These are phyloP conservation scores for Habrosyne pyritoides DNA, from an alignment of 2,888 invertebrate genomes.

Conservation along the genomic window DNA sequence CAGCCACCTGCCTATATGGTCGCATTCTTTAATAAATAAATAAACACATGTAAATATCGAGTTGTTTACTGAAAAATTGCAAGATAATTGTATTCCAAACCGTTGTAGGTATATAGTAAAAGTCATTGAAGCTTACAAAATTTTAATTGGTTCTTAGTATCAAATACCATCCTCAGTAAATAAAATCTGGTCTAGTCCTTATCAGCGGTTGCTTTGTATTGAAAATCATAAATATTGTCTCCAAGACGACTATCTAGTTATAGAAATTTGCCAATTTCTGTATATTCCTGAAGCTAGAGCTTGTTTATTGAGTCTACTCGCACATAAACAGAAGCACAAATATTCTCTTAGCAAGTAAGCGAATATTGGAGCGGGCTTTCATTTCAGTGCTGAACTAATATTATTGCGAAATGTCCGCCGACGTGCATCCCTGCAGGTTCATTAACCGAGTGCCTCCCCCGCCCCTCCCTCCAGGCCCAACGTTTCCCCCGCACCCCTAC, in stretches of 20 bases:
- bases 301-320: background rate
- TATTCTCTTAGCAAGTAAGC: constrained; percentile 1
- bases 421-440: constrained; percentile 70
- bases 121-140: no score
- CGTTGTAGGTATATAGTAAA: no score
- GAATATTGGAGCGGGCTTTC: constrained; percentile 15
- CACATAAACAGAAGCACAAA: background rate
- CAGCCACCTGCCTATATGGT: background rate
- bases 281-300: background rate
- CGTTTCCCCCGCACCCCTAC: background rate
- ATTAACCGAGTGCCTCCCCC: constrained; percentile 53
- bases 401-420: constrained; percentile 61
- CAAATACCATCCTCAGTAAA: no score
- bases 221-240: no score
- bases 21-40: no score
- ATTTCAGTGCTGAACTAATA: constrained; percentile 58
- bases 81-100: no score
- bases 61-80: no score
- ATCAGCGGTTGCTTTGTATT: no score
- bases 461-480: constrained; percentile 26
- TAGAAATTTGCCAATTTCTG: background rate
- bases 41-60: no score
- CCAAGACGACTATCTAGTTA: background rate
- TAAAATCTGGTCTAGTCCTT: no score
- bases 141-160: no score